Evolutionary conservation across 1,140 invertebrate genomes (phyloP).

Genomic region (Bombus waltoni): DNA sequence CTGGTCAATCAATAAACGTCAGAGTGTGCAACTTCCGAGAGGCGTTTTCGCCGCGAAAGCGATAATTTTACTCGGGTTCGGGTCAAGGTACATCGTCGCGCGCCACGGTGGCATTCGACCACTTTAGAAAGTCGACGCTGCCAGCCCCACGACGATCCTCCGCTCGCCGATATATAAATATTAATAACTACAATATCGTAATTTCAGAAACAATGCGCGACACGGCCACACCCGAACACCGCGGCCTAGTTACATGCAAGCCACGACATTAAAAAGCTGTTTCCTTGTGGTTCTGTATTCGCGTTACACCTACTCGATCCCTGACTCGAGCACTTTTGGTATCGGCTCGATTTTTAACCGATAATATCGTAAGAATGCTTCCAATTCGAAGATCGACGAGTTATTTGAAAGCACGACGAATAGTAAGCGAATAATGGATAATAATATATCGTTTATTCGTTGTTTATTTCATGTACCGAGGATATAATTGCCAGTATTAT

Average conservation of each 20-base stretch:
- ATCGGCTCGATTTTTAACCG: background rate
- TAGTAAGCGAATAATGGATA: no score
- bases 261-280: slow-evolving; percentile 42
- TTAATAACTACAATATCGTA: slow-evolving; percentile 79
- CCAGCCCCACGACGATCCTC: slow-evolving; percentile 51
- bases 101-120: slow-evolving; percentile 64
- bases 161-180: slow-evolving; percentile 74
- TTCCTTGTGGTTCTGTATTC: background rate
- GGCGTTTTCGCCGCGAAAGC: slow-evolving; percentile 37
- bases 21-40: slow-evolving; percentile 17
- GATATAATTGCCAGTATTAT: no score
- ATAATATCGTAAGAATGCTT: background rate
- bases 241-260: slow-evolving; percentile 61
- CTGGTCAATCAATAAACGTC: slow-evolving; percentile 7
- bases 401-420: no score
- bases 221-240: slow-evolving; percentile 72
- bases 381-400: no score
- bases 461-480: no score
- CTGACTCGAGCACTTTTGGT: background rate
- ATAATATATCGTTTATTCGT: no score
- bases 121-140: slow-evolving; percentile 74
- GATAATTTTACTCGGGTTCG: slow-evolving; percentile 35
- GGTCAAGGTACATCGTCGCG: slow-evolving; percentile 35
- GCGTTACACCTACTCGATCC: slow-evolving; percentile 51
- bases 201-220: slow-evolving; percentile 74